Conservation (phyloP, 2,113 vertebrate genomes). For the Microcebus lehilahytsara region DNA sequence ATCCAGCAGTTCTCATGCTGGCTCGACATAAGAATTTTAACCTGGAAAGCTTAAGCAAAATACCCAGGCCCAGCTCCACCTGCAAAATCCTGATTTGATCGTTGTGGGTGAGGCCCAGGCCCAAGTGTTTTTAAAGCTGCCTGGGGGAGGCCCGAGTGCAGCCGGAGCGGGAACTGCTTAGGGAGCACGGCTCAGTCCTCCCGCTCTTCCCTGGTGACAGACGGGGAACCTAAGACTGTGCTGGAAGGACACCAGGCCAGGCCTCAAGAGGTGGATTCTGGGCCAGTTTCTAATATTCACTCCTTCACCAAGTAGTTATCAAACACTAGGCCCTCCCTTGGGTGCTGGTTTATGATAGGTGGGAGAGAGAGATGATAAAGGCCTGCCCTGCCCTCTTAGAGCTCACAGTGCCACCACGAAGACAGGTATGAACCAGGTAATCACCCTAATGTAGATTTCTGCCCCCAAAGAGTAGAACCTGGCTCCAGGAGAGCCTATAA, state of each 20-base stretch:
- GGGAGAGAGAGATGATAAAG: background rate
- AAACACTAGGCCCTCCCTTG: background rate
- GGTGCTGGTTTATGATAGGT: background rate
- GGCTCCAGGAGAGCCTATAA: background rate
- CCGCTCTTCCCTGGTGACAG: no score
- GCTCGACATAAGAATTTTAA: rapidly evolving
- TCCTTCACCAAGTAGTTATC: background rate
- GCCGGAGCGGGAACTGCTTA: background rate
- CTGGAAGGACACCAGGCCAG: background rate
- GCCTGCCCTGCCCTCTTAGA: background rate
- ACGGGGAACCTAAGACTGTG: background rate
- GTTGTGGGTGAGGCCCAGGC: background rate
- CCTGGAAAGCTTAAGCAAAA: background rate
- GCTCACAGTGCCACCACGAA: background rate
- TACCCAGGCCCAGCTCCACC: background rate
- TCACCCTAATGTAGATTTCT: background rate
- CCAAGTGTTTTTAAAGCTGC: background rate
- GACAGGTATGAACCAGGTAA: background rate
- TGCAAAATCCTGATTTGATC: background rate
- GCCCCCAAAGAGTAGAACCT: background rate
- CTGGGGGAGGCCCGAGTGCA: background rate
- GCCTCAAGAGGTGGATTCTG: background rate
- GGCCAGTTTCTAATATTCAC: background rate
- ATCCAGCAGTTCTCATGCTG: rapidly evolving
- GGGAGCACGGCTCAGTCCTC: rapidly evolving